Conservation (phyloP, 2,113 vertebrate genomes). For the Oenanthe melanoleuca region DNA sequence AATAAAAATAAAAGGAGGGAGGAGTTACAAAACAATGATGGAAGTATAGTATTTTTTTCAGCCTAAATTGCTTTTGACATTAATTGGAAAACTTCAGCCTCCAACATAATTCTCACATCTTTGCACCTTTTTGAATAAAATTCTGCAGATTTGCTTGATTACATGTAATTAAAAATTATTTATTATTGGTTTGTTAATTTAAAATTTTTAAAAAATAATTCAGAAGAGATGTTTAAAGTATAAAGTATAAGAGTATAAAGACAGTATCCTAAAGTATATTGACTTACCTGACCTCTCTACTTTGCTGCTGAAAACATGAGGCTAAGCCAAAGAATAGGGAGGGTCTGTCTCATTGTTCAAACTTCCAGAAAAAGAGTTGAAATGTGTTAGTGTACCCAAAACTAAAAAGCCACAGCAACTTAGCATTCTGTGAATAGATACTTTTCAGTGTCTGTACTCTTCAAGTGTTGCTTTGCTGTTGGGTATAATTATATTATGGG, state of each 20-base stretch:
- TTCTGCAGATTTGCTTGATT: background rate
- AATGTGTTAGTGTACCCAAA: background rate
- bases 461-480: background rate
- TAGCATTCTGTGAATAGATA: background rate
- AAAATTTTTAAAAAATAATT: background rate
- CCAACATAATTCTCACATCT: background rate
- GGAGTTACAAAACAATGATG: background rate
- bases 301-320: background rate
- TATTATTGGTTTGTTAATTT: background rate
- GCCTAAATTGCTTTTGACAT: background rate
- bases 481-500: background rate
- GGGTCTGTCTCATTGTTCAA: background rate
- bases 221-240: background rate
- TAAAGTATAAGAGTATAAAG: background rate
- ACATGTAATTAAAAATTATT: background rate
- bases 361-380: background rate
- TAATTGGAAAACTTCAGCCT: background rate
- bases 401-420: background rate
- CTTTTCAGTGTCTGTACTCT: background rate
- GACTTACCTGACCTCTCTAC: background rate
- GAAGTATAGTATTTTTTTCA: background rate
- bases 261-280: background rate
- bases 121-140: background rate
- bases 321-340: background rate
- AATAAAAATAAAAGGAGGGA: accelerated